These are phyloP conservation scores for Spisula solida DNA, from an alignment of 2,888 invertebrate species.

Conservation along the genomic window DNA sequence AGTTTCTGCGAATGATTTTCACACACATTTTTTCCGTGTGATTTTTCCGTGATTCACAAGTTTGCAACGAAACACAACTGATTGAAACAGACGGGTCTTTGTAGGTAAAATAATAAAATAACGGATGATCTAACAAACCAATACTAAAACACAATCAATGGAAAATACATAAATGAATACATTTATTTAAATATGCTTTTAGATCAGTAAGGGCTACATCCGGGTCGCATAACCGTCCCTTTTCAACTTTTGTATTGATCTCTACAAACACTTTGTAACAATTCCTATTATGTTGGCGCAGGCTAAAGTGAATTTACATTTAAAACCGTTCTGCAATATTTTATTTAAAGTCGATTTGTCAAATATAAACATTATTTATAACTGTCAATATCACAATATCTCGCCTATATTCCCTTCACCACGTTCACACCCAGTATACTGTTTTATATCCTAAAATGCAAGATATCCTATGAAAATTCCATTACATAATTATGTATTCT, in stretches of 20 bases:
- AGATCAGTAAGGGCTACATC: neutral
- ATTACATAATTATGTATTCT: no score
- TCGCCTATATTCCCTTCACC: neutral
- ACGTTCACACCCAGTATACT: neutral
- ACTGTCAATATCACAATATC: conserved; percentile 1
- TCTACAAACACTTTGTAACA: neutral
- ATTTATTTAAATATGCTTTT: neutral
- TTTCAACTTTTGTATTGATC: neutral
- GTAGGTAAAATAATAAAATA: no score
- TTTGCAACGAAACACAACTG: no score
- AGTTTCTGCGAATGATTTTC: no score
- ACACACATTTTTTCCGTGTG: no score
- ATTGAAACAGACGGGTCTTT: no score
- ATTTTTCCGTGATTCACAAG: no score
- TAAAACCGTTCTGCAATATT: neutral
- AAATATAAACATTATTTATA: neutral
- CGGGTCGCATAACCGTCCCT: neutral
- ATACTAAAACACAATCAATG: neutral
- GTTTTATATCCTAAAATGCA: neutral
- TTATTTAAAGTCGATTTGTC: neutral
- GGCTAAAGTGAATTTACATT: conserved; percentile 14
- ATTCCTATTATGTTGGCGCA: neutral
- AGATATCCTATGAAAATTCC: neutral
- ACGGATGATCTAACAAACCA: neutral
- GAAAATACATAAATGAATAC: neutral